phyloP scores from a whole-genome alignment of 2,797 vertebrate species.

The Morus bassanus region DNA sequence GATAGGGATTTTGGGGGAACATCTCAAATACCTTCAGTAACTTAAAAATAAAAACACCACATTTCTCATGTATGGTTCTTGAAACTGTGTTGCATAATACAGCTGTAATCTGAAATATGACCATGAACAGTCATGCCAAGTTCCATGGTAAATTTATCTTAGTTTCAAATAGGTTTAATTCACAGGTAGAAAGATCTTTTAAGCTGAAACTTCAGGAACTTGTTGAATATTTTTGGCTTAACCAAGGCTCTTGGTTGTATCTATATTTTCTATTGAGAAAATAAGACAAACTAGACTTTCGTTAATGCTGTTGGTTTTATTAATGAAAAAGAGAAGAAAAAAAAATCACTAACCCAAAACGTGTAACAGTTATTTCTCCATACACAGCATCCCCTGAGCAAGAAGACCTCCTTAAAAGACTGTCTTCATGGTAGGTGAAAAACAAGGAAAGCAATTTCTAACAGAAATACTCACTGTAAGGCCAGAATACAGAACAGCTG shows the following conservation, averaged over 20 bases:
- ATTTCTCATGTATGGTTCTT: neutral
- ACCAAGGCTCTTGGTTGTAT: neutral
- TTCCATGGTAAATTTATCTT: neutral
- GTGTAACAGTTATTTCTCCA: neutral
- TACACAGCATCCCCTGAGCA: neutral
- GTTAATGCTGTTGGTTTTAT: neutral
- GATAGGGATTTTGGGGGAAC: neutral
- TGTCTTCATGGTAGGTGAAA: neutral
- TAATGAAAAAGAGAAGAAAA: neutral
- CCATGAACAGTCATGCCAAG: neutral
- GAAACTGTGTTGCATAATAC: neutral
- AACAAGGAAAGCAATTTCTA: neutral
- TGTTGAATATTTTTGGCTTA: neutral
- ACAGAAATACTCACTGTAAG: neutral
- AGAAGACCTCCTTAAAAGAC: neutral
- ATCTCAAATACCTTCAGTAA: neutral
- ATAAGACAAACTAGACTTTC: neutral
- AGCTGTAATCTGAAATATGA: neutral
- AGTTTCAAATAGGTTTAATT: neutral
- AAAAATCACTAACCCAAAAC: neutral
- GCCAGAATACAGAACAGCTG: neutral
- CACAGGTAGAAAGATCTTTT: neutral
- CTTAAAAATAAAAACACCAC: neutral
- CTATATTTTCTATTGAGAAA: neutral
- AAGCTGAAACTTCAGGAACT: neutral